phyloP scores from a whole-genome alignment of 2,888 invertebrate species.

The Zygothrica quintamaculata region DNA sequence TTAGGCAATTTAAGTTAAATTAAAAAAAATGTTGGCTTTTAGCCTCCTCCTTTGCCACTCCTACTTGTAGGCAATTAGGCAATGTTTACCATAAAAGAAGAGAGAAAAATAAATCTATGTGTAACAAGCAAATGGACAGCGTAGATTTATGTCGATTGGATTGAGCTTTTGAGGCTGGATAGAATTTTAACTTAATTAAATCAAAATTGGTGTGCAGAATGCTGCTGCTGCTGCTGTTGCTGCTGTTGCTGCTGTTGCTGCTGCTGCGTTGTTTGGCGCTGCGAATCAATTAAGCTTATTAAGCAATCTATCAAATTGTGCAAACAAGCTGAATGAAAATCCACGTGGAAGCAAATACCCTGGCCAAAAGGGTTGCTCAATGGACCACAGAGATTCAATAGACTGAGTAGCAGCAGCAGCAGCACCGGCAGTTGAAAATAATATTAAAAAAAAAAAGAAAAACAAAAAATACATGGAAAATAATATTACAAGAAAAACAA shows the following conservation, averaged over 20 bases:
- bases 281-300: constrained; percentile 81
- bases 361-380: constrained; percentile 56
- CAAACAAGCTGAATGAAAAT: constrained; percentile 50
- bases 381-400: constrained; percentile 58
- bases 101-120: constrained; percentile 31
- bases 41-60: not conserved
- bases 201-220: constrained; percentile 69
- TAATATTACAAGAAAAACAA: constrained; percentile 30
- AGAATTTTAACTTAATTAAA: constrained; percentile 75
- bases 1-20: constrained; percentile 80
- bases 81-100: not conserved
- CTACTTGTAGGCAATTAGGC: constrained; percentile 34
- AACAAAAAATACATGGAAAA: too few species aligned
- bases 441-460: constrained; percentile 4
- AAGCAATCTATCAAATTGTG: constrained; percentile 80
- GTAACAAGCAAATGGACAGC: constrained; percentile 10
- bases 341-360: constrained; percentile 7
- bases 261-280: constrained; percentile 13
- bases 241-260: too few species aligned
- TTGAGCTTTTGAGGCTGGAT: not conserved
- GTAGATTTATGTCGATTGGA: constrained; percentile 2
- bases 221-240: too few species aligned
- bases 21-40: constrained; percentile 28
- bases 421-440: too few species aligned
- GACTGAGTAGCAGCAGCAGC: constrained; percentile 24